Evolutionary conservation across 1,140 invertebrate species (phyloP).

Genomic region (Potamilus streckersoni): DNA sequence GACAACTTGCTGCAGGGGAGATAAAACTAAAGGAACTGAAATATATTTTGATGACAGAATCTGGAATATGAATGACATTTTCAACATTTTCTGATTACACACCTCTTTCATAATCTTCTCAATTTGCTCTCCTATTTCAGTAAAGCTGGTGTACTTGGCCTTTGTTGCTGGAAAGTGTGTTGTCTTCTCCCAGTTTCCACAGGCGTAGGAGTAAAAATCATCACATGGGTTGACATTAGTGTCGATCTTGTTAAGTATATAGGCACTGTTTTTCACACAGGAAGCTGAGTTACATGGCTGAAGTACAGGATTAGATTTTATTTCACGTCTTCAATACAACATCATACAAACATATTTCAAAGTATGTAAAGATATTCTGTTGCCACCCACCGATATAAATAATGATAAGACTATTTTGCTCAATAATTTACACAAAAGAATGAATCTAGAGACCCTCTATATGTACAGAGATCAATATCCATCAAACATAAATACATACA

Average conservation of each 20-base stretch:
- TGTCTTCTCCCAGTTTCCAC: conserved; percentile 70
- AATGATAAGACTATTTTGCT: no score
- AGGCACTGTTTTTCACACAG: conserved; percentile 48
- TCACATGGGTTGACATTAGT: conserved; percentile 83
- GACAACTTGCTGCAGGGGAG: no score
- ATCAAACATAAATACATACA: no score
- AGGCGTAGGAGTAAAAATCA: conserved; percentile 94
- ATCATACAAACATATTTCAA: no score
- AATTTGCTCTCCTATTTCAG: conserved; percentile 38
- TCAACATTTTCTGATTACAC: background rate
- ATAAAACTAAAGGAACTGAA: background rate
- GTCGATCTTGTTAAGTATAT: conserved; percentile 69
- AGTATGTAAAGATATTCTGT: no score
- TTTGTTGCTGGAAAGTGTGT: conserved; percentile 33
- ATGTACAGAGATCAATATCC: no score
- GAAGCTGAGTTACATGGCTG: conserved; percentile 37
- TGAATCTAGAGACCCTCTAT: no score
- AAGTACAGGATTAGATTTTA: background rate
- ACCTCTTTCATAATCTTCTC: conserved; percentile 36
- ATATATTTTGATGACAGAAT: background rate
- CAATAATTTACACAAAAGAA: no score
- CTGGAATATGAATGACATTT: background rate
- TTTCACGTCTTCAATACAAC: no score
- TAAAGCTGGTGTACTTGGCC: conserved; percentile 34
- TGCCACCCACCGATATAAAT: no score